phyloP scores from a whole-genome alignment of 2,797 vertebrate species.

The Coilia nasus region DNA sequence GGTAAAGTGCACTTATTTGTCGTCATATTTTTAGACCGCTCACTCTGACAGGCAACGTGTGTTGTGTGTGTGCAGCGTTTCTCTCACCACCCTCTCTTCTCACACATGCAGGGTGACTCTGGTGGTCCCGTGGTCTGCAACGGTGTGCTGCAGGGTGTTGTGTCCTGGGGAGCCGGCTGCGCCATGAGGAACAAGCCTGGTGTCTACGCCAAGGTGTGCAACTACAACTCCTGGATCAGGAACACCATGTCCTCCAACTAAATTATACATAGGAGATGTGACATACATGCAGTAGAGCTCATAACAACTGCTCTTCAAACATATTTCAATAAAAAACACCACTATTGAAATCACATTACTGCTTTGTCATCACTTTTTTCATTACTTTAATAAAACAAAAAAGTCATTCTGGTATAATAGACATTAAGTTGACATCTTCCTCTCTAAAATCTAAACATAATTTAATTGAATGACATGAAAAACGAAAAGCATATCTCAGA shows the following conservation, averaged over 20 bases:
- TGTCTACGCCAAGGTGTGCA: slow-evolving; percentile 66
- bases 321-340: slow-evolving; percentile 12
- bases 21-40: not conserved
- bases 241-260: slow-evolving; percentile 23
- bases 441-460: too few relatives aligned
- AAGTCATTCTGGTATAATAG: not conserved
- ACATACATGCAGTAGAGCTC: not conserved
- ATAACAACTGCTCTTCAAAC: not conserved
- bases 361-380: not conserved
- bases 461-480: too few relatives aligned
- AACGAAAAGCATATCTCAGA: too few relatives aligned
- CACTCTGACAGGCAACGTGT: not conserved
- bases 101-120: slow-evolving; percentile 38
- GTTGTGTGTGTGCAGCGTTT: not conserved
- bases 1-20: not conserved
- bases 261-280: not conserved
- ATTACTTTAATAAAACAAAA: not conserved
- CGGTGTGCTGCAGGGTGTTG: slow-evolving; percentile 36
- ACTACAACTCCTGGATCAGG: slow-evolving; percentile 69
- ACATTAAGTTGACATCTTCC: too few relatives aligned
- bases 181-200: slow-evolving; percentile 39
- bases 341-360: not conserved
- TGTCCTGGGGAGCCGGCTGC: slow-evolving; percentile 44
- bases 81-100: not conserved
- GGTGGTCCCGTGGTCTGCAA: slow-evolving; percentile 45